Evolutionary conservation across 1,140 invertebrate genomes (phyloP).

Genomic region (Drosophila tani): DNA sequence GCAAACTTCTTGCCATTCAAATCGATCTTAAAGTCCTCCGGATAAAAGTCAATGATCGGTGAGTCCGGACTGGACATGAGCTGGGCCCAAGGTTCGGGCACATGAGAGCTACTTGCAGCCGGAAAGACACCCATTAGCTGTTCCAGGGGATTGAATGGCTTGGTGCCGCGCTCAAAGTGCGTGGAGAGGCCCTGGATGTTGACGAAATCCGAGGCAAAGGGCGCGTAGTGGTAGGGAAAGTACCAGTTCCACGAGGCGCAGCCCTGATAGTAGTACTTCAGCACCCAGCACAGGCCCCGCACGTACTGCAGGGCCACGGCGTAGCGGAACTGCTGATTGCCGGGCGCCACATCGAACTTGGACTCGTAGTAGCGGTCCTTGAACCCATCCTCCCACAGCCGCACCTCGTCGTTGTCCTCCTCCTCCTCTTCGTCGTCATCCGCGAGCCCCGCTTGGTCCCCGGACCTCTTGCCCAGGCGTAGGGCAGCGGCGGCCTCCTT

Average conservation of each 20-base stretch:
- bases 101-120: slow-evolving; percentile 96
- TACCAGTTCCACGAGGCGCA: slow-evolving; percentile 99
- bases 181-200: slow-evolving; percentile 94
- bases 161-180: slow-evolving; percentile 94
- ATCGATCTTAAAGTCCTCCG: slow-evolving; percentile 99
- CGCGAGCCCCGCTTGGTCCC: slow-evolving; percentile 54
- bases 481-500: slow-evolving; percentile 90
- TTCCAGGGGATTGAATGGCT: slow-evolving; percentile 98
- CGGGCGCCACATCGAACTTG: slow-evolving; percentile 95
- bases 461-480: slow-evolving; percentile 86
- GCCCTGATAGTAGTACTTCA: slow-evolving; percentile 99
- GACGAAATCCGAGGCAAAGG: slow-evolving; percentile 99
- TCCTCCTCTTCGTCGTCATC: slow-evolving; percentile 86
- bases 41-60: slow-evolving; percentile 99
- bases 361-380: slow-evolving; percentile 99
- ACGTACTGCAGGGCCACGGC: slow-evolving; percentile 97
- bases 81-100: slow-evolving; percentile 96
- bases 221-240: slow-evolving; percentile 99
- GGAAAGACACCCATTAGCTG: slow-evolving; percentile 99
- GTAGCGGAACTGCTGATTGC: slow-evolving; percentile 95
- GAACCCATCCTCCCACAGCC: slow-evolving; percentile 98
- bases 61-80: slow-evolving; percentile 98
- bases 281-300: slow-evolving; percentile 98
- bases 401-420: slow-evolving; percentile 95
- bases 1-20: slow-evolving; percentile 99